A percentile compares a stretch with the other conserved stretches of the same genome.
phyloP scores from a whole-genome alignment of 2,113 vertebrate genomes.

The Pteruthius melanotis region DNA sequence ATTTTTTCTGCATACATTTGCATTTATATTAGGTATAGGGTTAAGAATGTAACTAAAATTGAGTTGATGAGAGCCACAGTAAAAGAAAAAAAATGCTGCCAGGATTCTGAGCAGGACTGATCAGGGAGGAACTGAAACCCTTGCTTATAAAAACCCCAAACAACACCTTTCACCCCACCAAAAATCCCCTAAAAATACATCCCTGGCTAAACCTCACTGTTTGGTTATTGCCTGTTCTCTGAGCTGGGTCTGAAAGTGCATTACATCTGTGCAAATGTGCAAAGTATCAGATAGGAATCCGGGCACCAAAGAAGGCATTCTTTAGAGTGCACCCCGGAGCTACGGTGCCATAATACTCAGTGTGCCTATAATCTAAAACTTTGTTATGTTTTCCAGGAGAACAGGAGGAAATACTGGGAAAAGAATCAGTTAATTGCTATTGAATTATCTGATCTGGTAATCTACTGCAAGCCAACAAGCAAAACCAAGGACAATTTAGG shows the following conservation, averaged over 20 bases:
- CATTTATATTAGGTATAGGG: not conserved
- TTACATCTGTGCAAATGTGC: not conserved
- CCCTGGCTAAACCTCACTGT: not conserved
- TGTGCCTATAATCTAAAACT: not conserved
- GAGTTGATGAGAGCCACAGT: not conserved
- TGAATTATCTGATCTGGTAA: slow-evolving; percentile 93
- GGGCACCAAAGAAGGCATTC: not conserved
- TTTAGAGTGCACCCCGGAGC: not conserved
- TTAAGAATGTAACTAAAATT: not conserved
- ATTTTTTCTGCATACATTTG: not conserved
- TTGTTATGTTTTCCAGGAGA: slow-evolving; percentile 70
- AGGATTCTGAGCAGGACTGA: not conserved
- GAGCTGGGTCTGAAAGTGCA: not conserved
- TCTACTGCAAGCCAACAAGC: slow-evolving; percentile 94
- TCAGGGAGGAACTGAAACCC: not conserved
- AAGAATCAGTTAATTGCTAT: slow-evolving; percentile 89
- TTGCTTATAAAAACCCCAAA: not conserved
- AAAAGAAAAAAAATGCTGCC: not conserved
- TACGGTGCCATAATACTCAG: not conserved
- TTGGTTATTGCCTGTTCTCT: not conserved
- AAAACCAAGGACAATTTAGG: slow-evolving; percentile 94
- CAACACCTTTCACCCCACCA: not conserved
- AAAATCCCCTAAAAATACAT: rapidly evolving
- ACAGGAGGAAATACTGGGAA: slow-evolving; percentile 83
- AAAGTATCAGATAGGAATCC: not conserved